phyloP scores from a whole-genome alignment of 2,797 vertebrate species.

The Cyclura pinguis region DNA sequence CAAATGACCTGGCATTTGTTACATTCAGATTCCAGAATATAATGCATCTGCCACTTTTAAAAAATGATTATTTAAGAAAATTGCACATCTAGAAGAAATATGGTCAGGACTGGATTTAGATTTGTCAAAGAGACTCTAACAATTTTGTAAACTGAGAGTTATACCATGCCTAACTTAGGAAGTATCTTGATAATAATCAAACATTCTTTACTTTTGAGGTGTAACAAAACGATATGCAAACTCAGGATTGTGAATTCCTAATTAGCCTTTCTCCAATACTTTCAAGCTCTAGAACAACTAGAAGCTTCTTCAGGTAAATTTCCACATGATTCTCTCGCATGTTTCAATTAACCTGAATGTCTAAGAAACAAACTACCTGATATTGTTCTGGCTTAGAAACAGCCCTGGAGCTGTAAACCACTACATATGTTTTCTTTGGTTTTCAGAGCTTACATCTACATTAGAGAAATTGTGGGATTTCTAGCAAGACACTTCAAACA shows the following conservation, averaged over 20 bases:
- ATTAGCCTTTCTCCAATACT: no score
- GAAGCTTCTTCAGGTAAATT: neutral
- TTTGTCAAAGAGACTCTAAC: neutral
- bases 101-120: neutral
- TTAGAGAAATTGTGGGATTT: neutral
- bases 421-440: no score
- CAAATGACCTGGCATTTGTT: slow-evolving; percentile 1
- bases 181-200: no score
- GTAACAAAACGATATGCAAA: no score
- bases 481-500: neutral
- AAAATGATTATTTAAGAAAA: neutral
- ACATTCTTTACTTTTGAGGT: no score
- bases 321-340: neutral
- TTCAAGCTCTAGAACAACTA: no score
- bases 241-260: no score
- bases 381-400: neutral
- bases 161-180: no score
- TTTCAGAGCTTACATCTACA: no score
- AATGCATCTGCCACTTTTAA: neutral
- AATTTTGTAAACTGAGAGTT: neutral
- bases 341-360: neutral
- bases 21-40: neutral
- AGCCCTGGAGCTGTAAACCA: neutral
- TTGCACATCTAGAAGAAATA: neutral
- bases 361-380: neutral